Percentiles rank a stretch among this genome's conserved stretches.
phyloP scores from a whole-genome alignment of 2,888 invertebrate species.

The Camponotus fellah region DNA sequence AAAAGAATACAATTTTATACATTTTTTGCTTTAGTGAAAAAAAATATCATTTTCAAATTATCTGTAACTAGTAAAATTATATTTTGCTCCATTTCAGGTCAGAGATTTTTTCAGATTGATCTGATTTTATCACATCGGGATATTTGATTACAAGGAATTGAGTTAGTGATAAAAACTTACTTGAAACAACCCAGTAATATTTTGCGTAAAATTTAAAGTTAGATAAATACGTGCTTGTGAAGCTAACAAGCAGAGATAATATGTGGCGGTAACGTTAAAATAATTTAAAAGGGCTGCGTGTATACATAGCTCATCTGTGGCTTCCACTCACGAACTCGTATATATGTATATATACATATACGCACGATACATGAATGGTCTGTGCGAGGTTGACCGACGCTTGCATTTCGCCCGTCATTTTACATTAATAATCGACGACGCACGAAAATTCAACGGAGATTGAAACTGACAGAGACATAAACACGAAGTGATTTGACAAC shows the following conservation, averaged over 20 bases:
- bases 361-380: neutral
- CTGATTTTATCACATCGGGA: neutral
- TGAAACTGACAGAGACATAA: constrained; percentile 29
- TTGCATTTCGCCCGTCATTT: neutral
- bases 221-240: neutral
- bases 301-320: neutral
- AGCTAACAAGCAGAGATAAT: constrained; percentile 19
- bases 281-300: constrained; percentile 23
- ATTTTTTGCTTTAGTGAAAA: neutral
- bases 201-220: constrained; percentile 32
- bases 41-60: neutral
- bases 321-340: too few species aligned
- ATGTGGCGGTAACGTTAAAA: constrained; percentile 8
- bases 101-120: neutral
- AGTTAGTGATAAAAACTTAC: neutral
- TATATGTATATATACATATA: neutral
- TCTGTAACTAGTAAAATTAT: neutral
- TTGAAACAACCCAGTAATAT: constrained; percentile 2
- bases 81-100: neutral
- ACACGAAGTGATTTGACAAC: constrained; percentile 26
- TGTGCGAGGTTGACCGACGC: constrained; percentile 6
- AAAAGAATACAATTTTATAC: neutral
- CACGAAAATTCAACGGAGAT: constrained; percentile 15
- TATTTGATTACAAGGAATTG: neutral
- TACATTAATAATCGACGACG: constrained; percentile 33